Conservation (phyloP, 1,140 invertebrate species). For the Drosophila auraria region DNA sequence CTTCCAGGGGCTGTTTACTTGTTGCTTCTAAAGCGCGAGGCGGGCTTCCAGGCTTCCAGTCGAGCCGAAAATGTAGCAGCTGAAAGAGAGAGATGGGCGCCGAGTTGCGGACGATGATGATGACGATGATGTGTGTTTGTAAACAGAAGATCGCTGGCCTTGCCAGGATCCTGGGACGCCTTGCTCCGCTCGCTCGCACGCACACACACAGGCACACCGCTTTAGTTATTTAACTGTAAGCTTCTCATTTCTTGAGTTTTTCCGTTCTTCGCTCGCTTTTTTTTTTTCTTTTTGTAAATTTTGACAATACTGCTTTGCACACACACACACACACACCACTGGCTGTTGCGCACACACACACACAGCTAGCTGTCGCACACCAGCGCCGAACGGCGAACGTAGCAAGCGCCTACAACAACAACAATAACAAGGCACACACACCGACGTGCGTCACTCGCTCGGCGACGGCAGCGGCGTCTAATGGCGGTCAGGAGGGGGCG, state of each 20-base stretch:
- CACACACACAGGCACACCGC: background rate
- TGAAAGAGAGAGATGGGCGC: constrained; percentile 11
- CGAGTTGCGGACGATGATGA: background rate
- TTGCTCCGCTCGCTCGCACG: constrained; percentile 5
- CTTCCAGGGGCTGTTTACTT: constrained; percentile 16
- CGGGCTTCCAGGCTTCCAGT: background rate
- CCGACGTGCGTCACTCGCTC: constrained; percentile 47
- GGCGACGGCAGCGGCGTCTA: constrained; percentile 16
- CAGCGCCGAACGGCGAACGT: constrained; percentile 37
- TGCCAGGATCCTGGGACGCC: background rate
- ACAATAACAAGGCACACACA: constrained; percentile 51
- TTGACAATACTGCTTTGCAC: constrained; percentile 51
- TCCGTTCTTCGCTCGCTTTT: constrained; percentile 1
- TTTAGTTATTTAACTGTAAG: constrained; percentile 20
- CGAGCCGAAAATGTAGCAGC: constrained; percentile 1
- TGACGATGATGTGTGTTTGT: constrained; percentile 18
- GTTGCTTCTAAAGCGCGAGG: constrained; percentile 14
- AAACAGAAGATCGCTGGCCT: constrained; percentile 17
- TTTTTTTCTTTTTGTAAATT: constrained; percentile 47
- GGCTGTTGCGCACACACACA: constrained; percentile 22
- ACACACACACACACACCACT: constrained; percentile 29
- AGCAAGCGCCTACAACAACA: constrained; percentile 46
- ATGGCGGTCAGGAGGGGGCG: constrained; percentile 25
- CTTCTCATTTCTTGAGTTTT: constrained; percentile 16
- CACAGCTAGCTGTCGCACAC: constrained; percentile 13